phyloP scores from a whole-genome alignment of 2,113 vertebrate genomes.

The Microcebus murinus region DNA sequence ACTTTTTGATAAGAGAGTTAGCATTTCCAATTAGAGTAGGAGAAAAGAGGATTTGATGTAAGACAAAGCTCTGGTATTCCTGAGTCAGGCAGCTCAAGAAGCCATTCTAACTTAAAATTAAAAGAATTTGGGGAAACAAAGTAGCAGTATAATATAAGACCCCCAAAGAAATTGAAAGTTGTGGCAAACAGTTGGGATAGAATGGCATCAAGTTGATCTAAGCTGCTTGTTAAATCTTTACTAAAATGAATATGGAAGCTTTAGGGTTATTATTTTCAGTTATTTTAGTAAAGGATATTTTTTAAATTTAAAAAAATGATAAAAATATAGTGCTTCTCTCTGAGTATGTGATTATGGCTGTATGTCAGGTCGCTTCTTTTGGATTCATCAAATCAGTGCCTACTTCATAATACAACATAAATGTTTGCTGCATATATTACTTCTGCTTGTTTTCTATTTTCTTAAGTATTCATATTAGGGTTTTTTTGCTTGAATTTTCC shows the following conservation, averaged over 20 bases:
- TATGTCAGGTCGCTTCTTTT: neutral
- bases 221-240: neutral
- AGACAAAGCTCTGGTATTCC: neutral
- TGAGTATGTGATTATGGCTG: neutral
- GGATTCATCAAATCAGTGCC: neutral
- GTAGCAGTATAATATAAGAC: neutral
- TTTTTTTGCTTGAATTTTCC: neutral
- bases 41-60: neutral
- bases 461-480: neutral
- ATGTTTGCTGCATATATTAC: neutral
- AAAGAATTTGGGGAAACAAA: neutral
- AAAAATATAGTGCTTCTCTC: neutral
- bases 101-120: neutral
- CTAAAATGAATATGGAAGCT: neutral
- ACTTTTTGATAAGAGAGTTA: conserved; percentile 22
- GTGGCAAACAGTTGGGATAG: neutral
- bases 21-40: conserved; percentile 36
- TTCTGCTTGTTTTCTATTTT: conserved; percentile 11
- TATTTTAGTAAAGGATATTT: neutral
- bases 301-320: neutral
- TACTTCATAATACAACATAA: neutral
- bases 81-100: neutral
- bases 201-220: neutral
- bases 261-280: neutral
- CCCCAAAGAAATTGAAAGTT: neutral